phyloP scores from a whole-genome alignment of 1,140 invertebrate species.

The Hypothenemus hampei region DNA sequence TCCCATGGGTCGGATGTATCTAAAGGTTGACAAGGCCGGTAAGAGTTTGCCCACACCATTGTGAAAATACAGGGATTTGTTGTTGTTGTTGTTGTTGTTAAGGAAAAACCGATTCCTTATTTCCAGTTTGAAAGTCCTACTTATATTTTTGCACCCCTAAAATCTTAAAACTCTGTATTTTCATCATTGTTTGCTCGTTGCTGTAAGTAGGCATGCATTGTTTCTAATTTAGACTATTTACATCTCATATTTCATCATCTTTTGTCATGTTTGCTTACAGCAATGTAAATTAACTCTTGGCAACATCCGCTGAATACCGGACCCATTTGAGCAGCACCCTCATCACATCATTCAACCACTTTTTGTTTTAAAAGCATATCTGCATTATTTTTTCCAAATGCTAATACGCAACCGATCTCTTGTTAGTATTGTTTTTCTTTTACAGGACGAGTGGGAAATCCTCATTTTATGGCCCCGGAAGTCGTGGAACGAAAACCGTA shows the following conservation, averaged over 20 bases:
- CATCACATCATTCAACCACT: not conserved
- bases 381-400: not conserved
- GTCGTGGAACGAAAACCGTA: slow-evolving; percentile 86
- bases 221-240: slow-evolving; percentile 1
- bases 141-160: too few relatives aligned
- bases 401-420: too few relatives aligned
- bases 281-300: slow-evolving; percentile 14
- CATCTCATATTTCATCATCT: not conserved
- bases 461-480: slow-evolving; percentile 97
- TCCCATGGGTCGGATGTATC: slow-evolving; percentile 71
- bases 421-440: too few relatives aligned
- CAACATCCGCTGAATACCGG: slow-evolving; percentile 25
- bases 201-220: slow-evolving; percentile 20
- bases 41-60: slow-evolving; percentile 46
- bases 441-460: slow-evolving; percentile 86
- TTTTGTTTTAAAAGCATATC: not conserved
- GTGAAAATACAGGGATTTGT: slow-evolving; percentile 15
- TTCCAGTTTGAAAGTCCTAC: too few relatives aligned
- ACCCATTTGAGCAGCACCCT: slow-evolving; percentile 23
- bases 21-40: slow-evolving; percentile 75
- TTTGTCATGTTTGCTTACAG: slow-evolving; percentile 17
- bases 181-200: slow-evolving; percentile 10
- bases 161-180: slow-evolving; percentile 23
- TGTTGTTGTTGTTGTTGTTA: not conserved
- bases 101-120: too few relatives aligned